Percentiles rank a stretch among this genome's conserved stretches.
Evolutionary conservation across 2,113 vertebrate genomes (phyloP).

Genomic region (Macquaria ambigua): DNA sequence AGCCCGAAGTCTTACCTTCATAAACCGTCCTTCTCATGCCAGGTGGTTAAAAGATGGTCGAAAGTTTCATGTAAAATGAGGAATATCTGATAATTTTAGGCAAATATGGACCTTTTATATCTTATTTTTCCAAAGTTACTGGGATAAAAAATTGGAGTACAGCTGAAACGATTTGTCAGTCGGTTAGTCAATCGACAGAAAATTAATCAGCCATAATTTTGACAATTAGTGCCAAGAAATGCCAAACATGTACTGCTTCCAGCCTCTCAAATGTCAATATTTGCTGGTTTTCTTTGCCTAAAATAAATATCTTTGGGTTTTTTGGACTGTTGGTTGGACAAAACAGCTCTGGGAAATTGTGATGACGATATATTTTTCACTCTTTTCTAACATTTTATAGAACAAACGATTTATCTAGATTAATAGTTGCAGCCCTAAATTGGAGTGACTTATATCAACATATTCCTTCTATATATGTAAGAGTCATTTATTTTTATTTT

Average conservation of each 20-base stretch:
- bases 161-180: neutral
- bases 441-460: neutral
- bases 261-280: neutral
- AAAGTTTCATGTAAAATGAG: neutral
- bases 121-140: neutral
- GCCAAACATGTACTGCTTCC: neutral
- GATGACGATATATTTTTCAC: no score
- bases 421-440: neutral
- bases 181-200: neutral
- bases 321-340: neutral
- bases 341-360: neutral
- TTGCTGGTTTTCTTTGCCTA: neutral
- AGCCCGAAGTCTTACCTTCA: no score
- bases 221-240: neutral
- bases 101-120: neutral
- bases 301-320: neutral
- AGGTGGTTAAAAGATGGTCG: neutral
- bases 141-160: neutral
- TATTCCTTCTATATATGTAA: neutral
- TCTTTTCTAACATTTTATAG: neutral
- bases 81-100: neutral
- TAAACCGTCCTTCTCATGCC: no score
- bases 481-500: no score
- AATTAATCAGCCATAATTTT: neutral
- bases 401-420: neutral